Conservation (phyloP, 2,888 invertebrate species). For the Calameuta idolon region DNA sequence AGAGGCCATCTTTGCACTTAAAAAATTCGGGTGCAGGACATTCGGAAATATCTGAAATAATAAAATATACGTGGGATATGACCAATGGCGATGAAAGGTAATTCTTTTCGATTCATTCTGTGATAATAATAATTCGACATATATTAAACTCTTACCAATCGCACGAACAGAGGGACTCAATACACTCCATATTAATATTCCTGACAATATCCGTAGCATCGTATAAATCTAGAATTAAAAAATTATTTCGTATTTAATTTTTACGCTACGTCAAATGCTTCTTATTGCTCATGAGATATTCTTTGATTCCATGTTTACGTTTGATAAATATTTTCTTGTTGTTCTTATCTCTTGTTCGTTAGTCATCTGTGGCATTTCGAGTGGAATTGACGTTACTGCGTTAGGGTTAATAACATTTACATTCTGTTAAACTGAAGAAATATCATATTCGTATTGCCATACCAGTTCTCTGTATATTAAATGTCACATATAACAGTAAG, state of each 20-base stretch:
- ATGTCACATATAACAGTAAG: background rate
- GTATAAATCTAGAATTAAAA: background rate
- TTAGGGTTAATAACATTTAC: background rate
- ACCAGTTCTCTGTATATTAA: background rate
- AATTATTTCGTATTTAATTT: background rate
- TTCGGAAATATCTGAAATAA: conserved; percentile 10
- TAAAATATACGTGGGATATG: background rate
- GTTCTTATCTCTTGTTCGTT: background rate
- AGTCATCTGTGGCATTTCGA: background rate
- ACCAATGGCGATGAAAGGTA: background rate
- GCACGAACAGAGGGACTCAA: background rate
- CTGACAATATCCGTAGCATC: background rate
- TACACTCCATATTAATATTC: background rate
- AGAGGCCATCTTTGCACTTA: conserved; percentile 67
- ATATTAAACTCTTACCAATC: conserved; percentile 2
- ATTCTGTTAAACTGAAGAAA: background rate
- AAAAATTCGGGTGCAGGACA: conserved; percentile 57
- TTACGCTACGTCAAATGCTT: background rate
- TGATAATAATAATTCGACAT: background rate
- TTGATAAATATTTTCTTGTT: background rate
- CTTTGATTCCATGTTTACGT: background rate
- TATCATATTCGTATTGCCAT: background rate
- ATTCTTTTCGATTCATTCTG: background rate
- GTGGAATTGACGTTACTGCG: background rate
- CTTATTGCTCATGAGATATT: background rate